These are phyloP conservation scores for Melinopterus prodromus DNA, from an alignment of 2,888 invertebrate species.

Conservation along the genomic window DNA sequence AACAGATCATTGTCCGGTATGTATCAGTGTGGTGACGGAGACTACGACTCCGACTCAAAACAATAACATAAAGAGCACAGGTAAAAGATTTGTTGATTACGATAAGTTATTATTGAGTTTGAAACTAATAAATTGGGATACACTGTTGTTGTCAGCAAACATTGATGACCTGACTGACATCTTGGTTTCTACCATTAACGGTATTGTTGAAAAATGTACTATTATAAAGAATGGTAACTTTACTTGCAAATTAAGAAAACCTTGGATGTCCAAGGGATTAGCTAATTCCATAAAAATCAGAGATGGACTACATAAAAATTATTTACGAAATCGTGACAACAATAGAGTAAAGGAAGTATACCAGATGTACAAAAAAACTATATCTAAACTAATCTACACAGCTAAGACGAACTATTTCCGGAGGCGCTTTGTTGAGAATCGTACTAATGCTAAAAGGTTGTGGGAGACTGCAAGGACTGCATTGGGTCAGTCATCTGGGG, in stretches of 20 bases:
- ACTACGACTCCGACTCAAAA: not conserved
- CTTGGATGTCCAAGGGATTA: not conserved
- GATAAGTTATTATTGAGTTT: not conserved
- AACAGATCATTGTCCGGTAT: not conserved
- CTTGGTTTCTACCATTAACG: not conserved
- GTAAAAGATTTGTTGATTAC: not conserved
- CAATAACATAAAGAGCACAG: not conserved
- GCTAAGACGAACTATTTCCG: not conserved
- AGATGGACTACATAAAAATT: not conserved
- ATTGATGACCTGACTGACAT: not conserved
- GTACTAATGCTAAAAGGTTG: not conserved
- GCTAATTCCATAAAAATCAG: not conserved
- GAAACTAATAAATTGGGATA: not conserved
- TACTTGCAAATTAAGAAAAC: not conserved
- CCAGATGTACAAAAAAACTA: not conserved
- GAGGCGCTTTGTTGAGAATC: not conserved
- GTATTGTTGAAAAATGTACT: not conserved
- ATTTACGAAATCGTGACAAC: not conserved
- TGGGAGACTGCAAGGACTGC: not conserved
- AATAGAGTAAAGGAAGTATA: not conserved
- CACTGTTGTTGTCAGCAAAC: not conserved
- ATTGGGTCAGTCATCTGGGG: not conserved
- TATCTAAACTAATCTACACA: not conserved
- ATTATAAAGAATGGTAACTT: not conserved
- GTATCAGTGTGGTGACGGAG: not conserved